phyloP scores from a whole-genome alignment of 2,113 vertebrate genomes.

The Leptosomus discolor region DNA sequence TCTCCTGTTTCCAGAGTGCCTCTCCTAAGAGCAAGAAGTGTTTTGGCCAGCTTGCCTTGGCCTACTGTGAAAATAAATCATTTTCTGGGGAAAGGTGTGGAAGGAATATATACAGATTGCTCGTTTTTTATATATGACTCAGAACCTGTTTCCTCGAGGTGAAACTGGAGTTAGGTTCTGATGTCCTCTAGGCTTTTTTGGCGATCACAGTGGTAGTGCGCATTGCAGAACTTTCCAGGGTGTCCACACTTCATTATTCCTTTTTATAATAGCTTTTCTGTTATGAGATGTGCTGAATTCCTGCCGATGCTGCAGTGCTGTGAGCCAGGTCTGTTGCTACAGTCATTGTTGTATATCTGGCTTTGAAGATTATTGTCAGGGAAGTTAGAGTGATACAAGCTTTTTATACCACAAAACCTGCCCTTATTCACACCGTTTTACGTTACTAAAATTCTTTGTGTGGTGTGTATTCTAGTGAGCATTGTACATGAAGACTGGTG shows the following conservation, averaged over 20 bases:
- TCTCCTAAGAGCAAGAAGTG: not conserved
- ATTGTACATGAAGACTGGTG: slow-evolving; percentile 97
- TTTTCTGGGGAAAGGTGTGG: not conserved
- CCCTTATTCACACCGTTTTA: not conserved
- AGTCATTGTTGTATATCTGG: not conserved
- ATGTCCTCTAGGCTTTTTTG: not conserved
- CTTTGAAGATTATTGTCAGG: not conserved
- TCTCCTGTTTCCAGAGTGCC: not conserved
- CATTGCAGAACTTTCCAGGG: not conserved
- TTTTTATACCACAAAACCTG: not conserved
- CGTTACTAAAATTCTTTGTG: not conserved
- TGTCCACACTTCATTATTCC: not conserved
- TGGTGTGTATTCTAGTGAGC: slow-evolving; percentile 73
- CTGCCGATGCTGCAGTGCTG: not conserved
- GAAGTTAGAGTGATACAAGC: not conserved
- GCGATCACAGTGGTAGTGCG: not conserved
- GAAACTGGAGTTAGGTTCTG: not conserved
- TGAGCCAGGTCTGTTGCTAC: not conserved
- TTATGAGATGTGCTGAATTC: not conserved
- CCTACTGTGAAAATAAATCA: not conserved
- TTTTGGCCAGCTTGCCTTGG: not conserved
- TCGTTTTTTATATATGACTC: not conserved
- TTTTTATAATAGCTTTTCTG: not conserved
- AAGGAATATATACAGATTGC: not conserved
- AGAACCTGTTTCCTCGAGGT: not conserved